These are phyloP conservation scores for Malacoraja senta DNA, from an alignment of 2,797 vertebrate genomes.

Conservation along the genomic window DNA sequence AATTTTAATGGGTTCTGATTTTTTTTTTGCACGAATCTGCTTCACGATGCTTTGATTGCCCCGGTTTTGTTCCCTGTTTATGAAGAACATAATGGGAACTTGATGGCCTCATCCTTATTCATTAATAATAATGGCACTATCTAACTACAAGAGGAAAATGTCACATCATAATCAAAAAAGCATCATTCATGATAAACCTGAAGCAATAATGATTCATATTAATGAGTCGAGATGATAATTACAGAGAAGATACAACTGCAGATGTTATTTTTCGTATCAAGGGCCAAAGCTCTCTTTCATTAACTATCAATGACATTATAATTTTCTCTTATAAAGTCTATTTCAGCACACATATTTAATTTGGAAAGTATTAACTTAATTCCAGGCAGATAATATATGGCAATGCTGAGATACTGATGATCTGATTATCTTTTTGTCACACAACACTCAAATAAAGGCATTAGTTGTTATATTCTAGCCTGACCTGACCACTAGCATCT, in stretches of 20 bases:
- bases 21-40: background rate
- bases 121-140: constrained; percentile 35
- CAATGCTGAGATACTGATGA: background rate
- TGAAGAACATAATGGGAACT: constrained; percentile 27
- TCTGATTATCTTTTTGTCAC: background rate
- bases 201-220: constrained; percentile 35
- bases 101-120: constrained; percentile 34
- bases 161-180: constrained; percentile 8
- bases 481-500: background rate
- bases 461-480: background rate
- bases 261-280: constrained; percentile 23
- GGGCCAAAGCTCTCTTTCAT: background rate
- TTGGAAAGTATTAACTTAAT: background rate
- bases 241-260: constrained; percentile 4
- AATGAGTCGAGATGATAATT: constrained; percentile 24
- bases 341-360: background rate
- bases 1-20: constrained; percentile 19
- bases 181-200: constrained; percentile 25
- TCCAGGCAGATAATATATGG: background rate
- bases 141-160: constrained; percentile 32
- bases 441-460: background rate
- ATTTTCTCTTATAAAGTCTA: background rate
- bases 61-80: background rate
- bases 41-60: constrained; percentile 22
- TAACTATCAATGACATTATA: constrained; percentile 1